Evolutionary conservation across 2,113 vertebrate genomes (phyloP), one percentile per base, ranked within the genome.

Genomic region (Chunga burmeisteri): DNA sequence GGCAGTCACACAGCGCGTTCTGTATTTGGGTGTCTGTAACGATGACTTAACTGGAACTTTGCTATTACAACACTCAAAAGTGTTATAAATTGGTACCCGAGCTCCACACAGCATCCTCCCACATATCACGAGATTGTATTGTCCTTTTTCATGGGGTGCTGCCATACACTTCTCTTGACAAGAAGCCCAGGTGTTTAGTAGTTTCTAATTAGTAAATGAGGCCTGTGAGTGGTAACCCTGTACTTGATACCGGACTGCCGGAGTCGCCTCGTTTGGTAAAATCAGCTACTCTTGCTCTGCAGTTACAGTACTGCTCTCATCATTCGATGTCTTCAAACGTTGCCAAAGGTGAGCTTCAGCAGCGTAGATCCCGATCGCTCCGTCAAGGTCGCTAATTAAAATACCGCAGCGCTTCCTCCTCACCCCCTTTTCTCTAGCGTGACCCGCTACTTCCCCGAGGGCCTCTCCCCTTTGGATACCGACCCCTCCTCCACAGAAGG

Each of bases 51-150:
- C 1, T 4, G 10, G 6, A 32, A 16, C 14, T 17, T 27, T 23
- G 59, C 59, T 38, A 38, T 38, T 9, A 14, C 26, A 26, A 9
- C 23, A 2, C 1, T 50, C 20, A 12, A 20, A 49, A 38, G 36
- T 2, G 0, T n/a, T 42, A n/a, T 0, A 9, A 10, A 8, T 2
- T 6, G 16, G 26, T 25, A 22, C 30, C 53, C 14, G 15, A 10
- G 13, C 62, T n/a, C 44, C 11, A 14, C 7, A 1, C 38, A 8
- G 13, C 47, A 25, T 30, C 10, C 15, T 44, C 25, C 34, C 7
- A 2, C 2, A 17, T 29, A 38, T 20, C 18, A 20, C 19, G 26
- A 40, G 61, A 19, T 49, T 65, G 19, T 5, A 7, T 38, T 58
- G 25, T 49, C 47, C 55, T 19, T 72, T 62, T n/a, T 6, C 30